A percentile compares a stretch with the other conserved stretches of the same genome.
phyloP scores from a whole-genome alignment of 2,888 invertebrate species.

The Ceraclea dissimilis region DNA sequence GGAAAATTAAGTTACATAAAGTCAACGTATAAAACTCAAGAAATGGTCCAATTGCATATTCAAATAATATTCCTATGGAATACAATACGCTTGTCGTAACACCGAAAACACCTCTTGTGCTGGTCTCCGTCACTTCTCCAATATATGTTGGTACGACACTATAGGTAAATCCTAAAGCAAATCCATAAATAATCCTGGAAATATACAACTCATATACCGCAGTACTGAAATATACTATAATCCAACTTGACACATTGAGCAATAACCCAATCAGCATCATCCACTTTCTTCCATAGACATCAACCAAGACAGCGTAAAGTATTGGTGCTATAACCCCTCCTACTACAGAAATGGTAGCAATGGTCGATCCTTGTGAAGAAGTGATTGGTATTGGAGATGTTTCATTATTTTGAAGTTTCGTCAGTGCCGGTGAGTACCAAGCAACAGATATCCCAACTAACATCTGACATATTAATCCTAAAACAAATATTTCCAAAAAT shows the following conservation, averaged over 20 bases:
- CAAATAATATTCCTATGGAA: constrained; percentile 8
- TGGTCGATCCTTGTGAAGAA: constrained; percentile 6
- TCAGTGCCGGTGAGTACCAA: constrained; percentile 11
- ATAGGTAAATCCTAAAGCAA: constrained; percentile 7
- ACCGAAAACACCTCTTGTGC: constrained; percentile 13
- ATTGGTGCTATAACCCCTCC: constrained; percentile 11
- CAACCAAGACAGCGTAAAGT: constrained; percentile 7
- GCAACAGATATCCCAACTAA: constrained; percentile 11
- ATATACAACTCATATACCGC: constrained; percentile 11
- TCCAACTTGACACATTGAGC: constrained; percentile 3
- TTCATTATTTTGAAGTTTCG: constrained; percentile 5
- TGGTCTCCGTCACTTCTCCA: constrained; percentile 20
- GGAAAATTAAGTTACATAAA: constrained; percentile 7
- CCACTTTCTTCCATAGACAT: constrained; percentile 11
- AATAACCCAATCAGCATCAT: constrained; percentile 10
- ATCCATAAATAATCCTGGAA: constrained; percentile 6
- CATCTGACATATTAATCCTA: constrained; percentile 14
- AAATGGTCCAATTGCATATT: constrained; percentile 17
- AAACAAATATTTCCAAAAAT: not conserved
- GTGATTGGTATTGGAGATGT: constrained; percentile 14
- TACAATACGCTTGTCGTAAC: constrained; percentile 7
- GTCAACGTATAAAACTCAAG: constrained; percentile 7
- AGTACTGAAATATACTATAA: constrained; percentile 11
- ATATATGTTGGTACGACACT: constrained; percentile 18
- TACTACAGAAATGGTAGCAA: constrained; percentile 7